Conservation (phyloP, 2,797 vertebrate species). For the Falco cherrug region DNA sequence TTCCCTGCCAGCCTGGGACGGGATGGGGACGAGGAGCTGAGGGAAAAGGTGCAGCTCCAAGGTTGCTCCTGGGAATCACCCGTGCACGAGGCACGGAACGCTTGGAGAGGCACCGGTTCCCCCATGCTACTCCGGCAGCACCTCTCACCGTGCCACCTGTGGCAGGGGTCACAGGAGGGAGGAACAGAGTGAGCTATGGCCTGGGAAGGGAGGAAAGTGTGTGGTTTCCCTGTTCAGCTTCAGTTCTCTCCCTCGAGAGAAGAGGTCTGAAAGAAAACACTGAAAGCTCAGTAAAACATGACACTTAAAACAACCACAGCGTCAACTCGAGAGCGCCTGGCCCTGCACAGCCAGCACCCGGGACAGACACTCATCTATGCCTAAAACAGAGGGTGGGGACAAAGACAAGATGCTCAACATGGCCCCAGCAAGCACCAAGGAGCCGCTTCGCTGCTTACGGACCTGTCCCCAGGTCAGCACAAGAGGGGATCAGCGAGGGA, state of each 20-base stretch:
- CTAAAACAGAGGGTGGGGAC: background rate
- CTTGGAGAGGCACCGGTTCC: background rate
- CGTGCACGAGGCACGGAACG: background rate
- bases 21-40: background rate
- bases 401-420: background rate
- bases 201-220: background rate
- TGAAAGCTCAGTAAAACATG: background rate
- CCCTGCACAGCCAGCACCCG: background rate
- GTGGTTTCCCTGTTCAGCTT: background rate
- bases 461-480: fast-evolving
- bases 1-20: background rate
- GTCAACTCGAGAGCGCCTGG: background rate
- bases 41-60: background rate
- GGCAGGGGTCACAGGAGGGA: background rate
- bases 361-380: background rate
- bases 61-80: background rate
- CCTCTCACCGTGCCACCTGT: background rate
- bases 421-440: background rate
- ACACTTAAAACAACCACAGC: background rate
- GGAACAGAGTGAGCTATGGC: background rate
- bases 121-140: background rate
- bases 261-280: background rate
- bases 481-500: background rate
- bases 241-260: background rate
- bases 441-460: background rate